phyloP scores from a whole-genome alignment of 2,888 invertebrate species.

The Crematogaster levior region DNA sequence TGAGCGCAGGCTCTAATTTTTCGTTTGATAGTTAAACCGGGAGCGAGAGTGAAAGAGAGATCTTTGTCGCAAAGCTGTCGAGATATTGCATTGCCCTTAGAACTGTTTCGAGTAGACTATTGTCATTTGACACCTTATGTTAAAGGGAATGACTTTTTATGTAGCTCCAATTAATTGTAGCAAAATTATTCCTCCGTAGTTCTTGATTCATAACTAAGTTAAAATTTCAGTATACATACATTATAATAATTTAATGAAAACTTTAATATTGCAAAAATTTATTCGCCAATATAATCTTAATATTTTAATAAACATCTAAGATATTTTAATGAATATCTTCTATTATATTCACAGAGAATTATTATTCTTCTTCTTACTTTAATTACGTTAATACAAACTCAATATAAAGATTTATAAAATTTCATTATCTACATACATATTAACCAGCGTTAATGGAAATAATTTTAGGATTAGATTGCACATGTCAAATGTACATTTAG shows the following conservation, averaged over 20 bases:
- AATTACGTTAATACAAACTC: background rate
- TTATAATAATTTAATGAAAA: background rate
- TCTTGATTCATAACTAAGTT: background rate
- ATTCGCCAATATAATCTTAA: background rate
- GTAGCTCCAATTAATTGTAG: background rate
- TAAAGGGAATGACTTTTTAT: slow-evolving; percentile 7
- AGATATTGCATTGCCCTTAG: slow-evolving; percentile 14
- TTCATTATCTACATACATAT: background rate
- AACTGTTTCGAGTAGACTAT: slow-evolving; percentile 21
- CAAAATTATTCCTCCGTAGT: background rate
- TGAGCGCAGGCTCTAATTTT: slow-evolving; percentile 53
- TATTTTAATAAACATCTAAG: too few relatives aligned
- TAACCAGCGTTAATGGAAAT: background rate
- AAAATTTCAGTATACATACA: background rate
- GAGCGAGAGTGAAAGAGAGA: background rate
- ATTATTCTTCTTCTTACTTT: too few relatives aligned
- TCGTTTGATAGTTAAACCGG: slow-evolving; percentile 47
- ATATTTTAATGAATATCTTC: background rate
- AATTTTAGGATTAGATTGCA: slow-evolving; percentile 16
- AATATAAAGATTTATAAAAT: background rate
- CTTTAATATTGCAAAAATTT: background rate
- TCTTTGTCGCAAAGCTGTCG: background rate
- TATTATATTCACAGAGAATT: background rate
- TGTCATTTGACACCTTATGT: background rate
- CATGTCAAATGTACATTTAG: slow-evolving; percentile 7